Conservation (phyloP, 2,113 vertebrate genomes). For the Eclectus roratus region DNA sequence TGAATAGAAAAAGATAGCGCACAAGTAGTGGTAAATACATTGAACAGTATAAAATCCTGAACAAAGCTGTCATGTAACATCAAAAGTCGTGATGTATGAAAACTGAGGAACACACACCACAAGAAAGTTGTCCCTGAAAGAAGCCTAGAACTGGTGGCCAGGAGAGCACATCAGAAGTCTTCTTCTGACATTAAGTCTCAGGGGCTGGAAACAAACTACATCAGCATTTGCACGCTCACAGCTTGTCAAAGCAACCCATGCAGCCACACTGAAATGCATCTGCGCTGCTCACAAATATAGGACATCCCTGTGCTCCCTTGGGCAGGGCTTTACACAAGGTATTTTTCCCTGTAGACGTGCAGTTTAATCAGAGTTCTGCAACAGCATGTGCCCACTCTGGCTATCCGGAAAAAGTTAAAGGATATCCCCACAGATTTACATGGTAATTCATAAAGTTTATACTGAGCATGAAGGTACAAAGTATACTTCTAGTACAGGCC, state of each 20-base stretch:
- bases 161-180: neutral
- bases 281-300: neutral
- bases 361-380: neutral
- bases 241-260: accelerated
- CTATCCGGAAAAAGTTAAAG: neutral
- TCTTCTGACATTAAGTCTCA: neutral
- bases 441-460: neutral
- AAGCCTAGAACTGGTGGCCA: neutral
- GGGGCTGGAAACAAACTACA: neutral
- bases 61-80: neutral
- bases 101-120: neutral
- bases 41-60: neutral
- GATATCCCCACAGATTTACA: neutral
- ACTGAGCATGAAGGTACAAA: neutral
- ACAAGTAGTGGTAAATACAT: neutral
- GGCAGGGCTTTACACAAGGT: neutral
- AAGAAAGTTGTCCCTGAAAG: neutral
- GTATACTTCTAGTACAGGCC: neutral
- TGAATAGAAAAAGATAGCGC: neutral
- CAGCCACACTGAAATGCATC: too few species aligned
- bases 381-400: neutral
- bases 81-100: neutral
- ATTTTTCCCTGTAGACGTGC: accelerated
- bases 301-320: too few species aligned
- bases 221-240: neutral